Evolutionary conservation across 2,797 vertebrate genomes (phyloP).

Genomic region (Pangasius larnaudii): DNA sequence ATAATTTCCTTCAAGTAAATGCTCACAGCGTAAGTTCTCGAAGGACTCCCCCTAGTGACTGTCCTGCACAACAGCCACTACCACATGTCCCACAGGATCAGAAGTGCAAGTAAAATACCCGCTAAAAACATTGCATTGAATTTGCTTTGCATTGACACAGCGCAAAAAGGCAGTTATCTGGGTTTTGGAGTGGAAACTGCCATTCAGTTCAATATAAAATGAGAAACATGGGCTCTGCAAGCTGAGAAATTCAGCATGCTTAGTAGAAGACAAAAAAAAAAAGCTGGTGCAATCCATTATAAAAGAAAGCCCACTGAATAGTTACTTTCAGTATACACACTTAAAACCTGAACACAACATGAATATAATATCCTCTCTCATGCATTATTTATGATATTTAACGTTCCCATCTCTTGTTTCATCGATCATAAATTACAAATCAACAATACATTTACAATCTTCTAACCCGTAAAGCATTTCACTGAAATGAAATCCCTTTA

Average conservation of each 20-base stretch:
- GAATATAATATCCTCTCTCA: neutral
- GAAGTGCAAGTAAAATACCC: neutral
- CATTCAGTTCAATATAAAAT: conserved; percentile 73
- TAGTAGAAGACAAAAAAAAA: conserved; percentile 38
- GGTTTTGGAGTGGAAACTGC: conserved; percentile 38
- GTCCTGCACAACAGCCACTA: neutral
- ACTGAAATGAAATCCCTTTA: conserved; percentile 31
- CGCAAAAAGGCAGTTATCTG: conserved; percentile 42
- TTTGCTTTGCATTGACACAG: conserved; percentile 34
- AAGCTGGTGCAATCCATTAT: conserved; percentile 8
- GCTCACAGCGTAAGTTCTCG: neutral
- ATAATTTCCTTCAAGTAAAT: conserved; percentile 8
- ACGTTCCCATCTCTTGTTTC: conserved; percentile 53
- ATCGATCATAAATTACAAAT: conserved; percentile 68
- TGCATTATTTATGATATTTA: conserved; percentile 16
- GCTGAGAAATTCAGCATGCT: conserved; percentile 1
- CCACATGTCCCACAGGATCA: neutral
- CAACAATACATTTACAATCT: conserved; percentile 57
- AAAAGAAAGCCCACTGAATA: conserved; percentile 45
- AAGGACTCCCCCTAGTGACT: conserved; percentile 17
- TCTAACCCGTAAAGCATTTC: conserved; percentile 44
- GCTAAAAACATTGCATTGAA: conserved; percentile 31
- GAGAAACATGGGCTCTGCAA: conserved; percentile 54
- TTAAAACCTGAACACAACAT: conserved; percentile 8
- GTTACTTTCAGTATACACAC: conserved; percentile 59